Evolutionary conservation across 2,113 vertebrate genomes (phyloP), one percentile per base, ranked within the genome.

Genomic region (Dicrurus megarhynchus): DNA sequence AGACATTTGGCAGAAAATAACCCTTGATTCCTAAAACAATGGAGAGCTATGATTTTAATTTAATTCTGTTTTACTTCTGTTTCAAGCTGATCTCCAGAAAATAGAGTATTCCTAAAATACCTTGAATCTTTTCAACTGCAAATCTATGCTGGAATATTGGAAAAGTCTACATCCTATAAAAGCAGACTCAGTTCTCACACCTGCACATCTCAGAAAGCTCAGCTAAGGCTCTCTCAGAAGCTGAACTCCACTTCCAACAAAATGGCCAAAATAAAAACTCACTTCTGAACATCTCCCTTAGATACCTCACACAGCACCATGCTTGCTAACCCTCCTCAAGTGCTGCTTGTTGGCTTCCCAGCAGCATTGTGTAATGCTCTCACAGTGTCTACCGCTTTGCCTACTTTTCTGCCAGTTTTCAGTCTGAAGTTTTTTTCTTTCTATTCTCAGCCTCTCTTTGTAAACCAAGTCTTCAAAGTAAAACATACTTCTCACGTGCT

Each of bases 1-100:
- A 94, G 91, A 64, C 37, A 46, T 17, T 79, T 94, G 84, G 70
- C 57, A 91, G n/a, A 91, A 95, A 78, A 94, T 39, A 91, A 63
- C 44, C 27, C 22, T 71, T 94, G 37, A 64, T 73, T 85, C 44
- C 63, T 28, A 49, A 91, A 91, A 94, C n/a, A 96, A 83, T 69
- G 6, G 39, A 87, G 56, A 93, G 20, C 35, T 82, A 79, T 73
- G 22, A 89, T 93, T 95, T 94, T 84, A 87, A 71, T 95, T 96
- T 81, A 87, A 7, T 56, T 81, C 55, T 88, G 3, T 17, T 96
- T 79, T 46, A 37, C 23, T 93, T 91, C 65, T 69, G 16, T 93
- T 94, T 94, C 53, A 94, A 87, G 17, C 10, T 89, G 23, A 87
- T 76, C 20, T 79, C n/a, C 15, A 61, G 26, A 89, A 89, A 81